Conservation (phyloP, 2,113 vertebrate genomes). For the Pelecanoides urinatrix region DNA sequence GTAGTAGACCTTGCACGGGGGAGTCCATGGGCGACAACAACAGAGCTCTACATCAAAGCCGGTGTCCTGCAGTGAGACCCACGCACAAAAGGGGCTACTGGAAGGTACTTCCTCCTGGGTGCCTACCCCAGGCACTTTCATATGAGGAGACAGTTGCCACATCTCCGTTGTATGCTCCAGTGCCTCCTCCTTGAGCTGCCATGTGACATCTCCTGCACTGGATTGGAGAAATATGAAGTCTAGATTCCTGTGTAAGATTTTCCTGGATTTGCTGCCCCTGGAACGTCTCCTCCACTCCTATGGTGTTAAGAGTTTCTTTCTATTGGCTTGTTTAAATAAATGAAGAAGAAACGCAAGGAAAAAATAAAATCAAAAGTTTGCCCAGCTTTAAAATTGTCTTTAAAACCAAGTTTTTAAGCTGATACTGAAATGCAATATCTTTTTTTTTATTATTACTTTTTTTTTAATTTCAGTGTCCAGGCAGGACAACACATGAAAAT, state of each 20-base stretch:
- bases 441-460: too few species aligned
- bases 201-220: background rate
- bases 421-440: background rate
- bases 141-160: background rate
- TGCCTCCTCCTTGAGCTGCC: background rate
- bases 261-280: background rate
- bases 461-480: background rate
- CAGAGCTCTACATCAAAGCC: background rate
- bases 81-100: background rate
- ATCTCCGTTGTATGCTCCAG: background rate
- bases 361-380: background rate
- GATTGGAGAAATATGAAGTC: background rate
- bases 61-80: background rate
- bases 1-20: rapidly evolving
- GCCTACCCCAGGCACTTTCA: background rate
- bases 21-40: rapidly evolving
- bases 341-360: rapidly evolving
- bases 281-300: rapidly evolving
- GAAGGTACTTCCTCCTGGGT: background rate
- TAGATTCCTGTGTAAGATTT: background rate
- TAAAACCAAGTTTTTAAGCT: background rate
- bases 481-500: background rate
- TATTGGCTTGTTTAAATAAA: background rate
- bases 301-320: background rate
- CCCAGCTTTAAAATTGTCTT: background rate